Base-by-base conservation (phyloP, 2,888 invertebrate species). In the Perdita meconis region DNA sequence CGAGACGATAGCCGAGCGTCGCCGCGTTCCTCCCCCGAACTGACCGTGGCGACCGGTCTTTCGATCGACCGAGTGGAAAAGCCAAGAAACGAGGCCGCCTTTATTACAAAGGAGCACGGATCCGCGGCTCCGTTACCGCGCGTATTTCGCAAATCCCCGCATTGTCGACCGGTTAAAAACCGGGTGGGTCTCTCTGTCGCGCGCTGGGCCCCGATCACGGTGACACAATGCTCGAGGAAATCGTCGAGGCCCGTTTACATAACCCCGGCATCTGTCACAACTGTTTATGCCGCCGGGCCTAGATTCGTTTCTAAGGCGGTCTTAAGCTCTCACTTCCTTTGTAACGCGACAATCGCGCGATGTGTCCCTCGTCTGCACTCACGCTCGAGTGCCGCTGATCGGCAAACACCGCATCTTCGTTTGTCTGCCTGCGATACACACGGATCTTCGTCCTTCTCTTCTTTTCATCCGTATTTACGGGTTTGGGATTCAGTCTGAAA, bases 181-280 rank as follows among this genome's bases (percentile, higher is more conserved):
- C 69, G 59, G 24, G 63, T 53, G n/a, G 51, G 26, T 38, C 36
- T 57, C 65, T 66, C 74, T 65, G 74, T 13, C 16, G 19, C n/a
- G n/a, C n/a, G n/a, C n/a, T n/a, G n/a, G 36, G 40, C 22, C 47
- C 30, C 76, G 80, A 77, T 82, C 79, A 47, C 68, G 69, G 78
- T 80, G 85, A 84, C 85, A 88, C 87, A 89, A 88, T 88, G 78
- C 83, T 53, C 59, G 63, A 63, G 61, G 61, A 56, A 82, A 84
- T 84, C 82, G 82, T 77, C 77, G 71, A 78, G 76, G 74, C 81
- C 86, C 83, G 87, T 90, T 90, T 90, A 89, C 87, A 89, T 89
- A 90, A 90, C 88, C 88, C n/a, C 87, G 85, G 87, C 90, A 89
- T 90, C 89, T 90, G 90, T 90, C 90, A 90, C 90, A 90, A 90